Base-by-base conservation (phyloP, 2,888 invertebrate species). In the Hirtodrosophila cameraria region DNA sequence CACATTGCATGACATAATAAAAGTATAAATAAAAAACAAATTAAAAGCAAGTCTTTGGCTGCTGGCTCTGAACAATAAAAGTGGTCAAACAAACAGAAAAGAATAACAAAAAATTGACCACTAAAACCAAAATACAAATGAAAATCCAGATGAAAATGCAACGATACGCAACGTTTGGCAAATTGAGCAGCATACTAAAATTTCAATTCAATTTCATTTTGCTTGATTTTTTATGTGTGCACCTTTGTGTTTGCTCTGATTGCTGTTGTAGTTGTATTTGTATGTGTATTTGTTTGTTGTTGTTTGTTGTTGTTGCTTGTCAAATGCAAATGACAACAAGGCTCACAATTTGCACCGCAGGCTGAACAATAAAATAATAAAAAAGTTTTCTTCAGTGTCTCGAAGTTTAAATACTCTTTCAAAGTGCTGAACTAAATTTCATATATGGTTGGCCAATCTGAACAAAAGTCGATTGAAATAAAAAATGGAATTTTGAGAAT, bases 261-360 rank as follows among this genome's bases (percentile, higher is more conserved):
- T 53, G 52, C 16, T 42, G 16, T 25, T 35, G 12, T n/a, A n/a
- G n/a, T n/a, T n/a, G n/a, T n/a, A n/a, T 23, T 28, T 38, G 16
- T 7, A 0, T 50, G 20, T 41, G 49, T 12, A 23, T 25, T 31
- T 33, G 46, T 9, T 48, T 45, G 35, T 46, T 54, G 35, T 48
- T 54, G 65, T 53, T 58, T 58, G 53, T 52, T 38, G 50, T 48
- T 57, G 63, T 36, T 61, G 58, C 54, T 82, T 79, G 82, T 78
- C 61, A 59, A 62, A 87, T 87, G 82, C 86, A 87, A 87, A 82
- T 79, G 61, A 25, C 62, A 70, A 70, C 78, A 77, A 69, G 64
- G 59, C 59, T 48, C 58, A 68, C 66, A 78, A 86, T 69, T 86
- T 66, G 84, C 65, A 64, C 36, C 55, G 48, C 61, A n/a, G 55